phyloP scores from a whole-genome alignment of 2,888 invertebrate species.

The Macaria notata region DNA sequence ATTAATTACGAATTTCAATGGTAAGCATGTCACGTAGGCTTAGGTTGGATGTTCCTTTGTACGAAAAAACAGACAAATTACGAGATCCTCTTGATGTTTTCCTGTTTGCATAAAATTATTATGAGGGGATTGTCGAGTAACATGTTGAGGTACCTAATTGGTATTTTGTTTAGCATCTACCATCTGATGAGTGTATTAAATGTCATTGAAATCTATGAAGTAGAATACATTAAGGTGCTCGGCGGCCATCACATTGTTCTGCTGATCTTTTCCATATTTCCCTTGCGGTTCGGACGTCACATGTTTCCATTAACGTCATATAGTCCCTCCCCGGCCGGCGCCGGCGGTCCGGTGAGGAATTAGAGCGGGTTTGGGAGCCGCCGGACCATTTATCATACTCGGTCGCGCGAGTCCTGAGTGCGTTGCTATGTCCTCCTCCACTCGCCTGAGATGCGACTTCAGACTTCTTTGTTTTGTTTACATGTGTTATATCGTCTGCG shows the following conservation, averaged over 20 bases:
- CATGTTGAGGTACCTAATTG: too few relatives aligned
- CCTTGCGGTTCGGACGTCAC: constrained; percentile 54
- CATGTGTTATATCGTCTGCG: constrained; percentile 53
- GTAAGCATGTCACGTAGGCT: constrained; percentile 35
- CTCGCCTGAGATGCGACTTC: constrained; percentile 40
- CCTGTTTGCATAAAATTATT: too few relatives aligned
- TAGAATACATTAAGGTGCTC: constrained; percentile 15
- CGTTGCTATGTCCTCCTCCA: constrained; percentile 62
- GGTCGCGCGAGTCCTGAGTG: constrained; percentile 65
- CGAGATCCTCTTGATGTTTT: not conserved
- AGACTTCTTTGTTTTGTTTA: constrained; percentile 64
- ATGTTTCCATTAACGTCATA: constrained; percentile 69
- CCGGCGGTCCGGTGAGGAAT: constrained; percentile 55
- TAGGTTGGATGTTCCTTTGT: constrained; percentile 18
- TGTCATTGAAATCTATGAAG: constrained; percentile 1
- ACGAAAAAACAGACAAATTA: not conserved
- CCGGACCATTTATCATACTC: constrained; percentile 73
- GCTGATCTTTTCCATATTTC: constrained; percentile 41
- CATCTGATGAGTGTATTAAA: too few relatives aligned
- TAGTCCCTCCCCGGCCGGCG: constrained; percentile 43
- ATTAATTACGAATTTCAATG: constrained; percentile 40
- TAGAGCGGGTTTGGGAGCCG: constrained; percentile 48
- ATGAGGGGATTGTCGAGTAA: too few relatives aligned
- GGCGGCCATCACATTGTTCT: constrained; percentile 18
- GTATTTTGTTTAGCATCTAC: too few relatives aligned